Evolutionary conservation across 2,888 invertebrate species (phyloP), one percentile per base, ranked within the genome.

Genomic region (Epistrophe grossulariae): DNA sequence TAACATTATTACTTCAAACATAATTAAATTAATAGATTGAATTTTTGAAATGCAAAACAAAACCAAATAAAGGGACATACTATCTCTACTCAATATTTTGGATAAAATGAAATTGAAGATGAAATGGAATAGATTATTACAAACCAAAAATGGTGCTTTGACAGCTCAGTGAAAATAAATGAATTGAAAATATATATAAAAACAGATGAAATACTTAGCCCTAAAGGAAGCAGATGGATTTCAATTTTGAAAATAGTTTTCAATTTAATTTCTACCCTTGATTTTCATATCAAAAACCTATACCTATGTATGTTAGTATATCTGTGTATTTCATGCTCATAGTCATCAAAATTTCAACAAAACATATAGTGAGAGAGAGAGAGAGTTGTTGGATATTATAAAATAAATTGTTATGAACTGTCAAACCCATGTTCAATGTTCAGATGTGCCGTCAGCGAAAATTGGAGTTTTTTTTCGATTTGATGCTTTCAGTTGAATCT

Each of bases 381-480:
- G n/a, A 31, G n/a, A n/a, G n/a, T n/a, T n/a, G 45, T 24, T 45
- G 17, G 13, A 17, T 40, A 66, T 77, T 59, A 45, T 45, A 10
- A 35, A 35, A 68, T 31, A 40, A 68, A 74, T 60, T 59, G 31
- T 66, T 52, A 70, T 24, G 45, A 76, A 60, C 74, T 76, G 80
- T 81, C 80, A 81, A 70, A 60, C 80, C 60, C 60, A 74, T 68
- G 68, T 80, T 66, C n/a, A 43, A 6, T 62, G 31, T 45, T 43
- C 59, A 74, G 50, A 66, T 73, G 7, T 31, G 66, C 24, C 50
- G 31, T 59, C 9, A 28, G 48, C 7, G 31, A 38, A 45, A 62
- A 19, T 74, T 70, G 60, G 60, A 76, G 24, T 35, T 70, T 52
- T 73, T 40, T 62, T 70, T 60, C 24, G 24, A 19, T 68, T 73